Conservation (phyloP, 37 sponge, comb jelly and placozoan genomes). For the Beroe forskalii region DNA sequence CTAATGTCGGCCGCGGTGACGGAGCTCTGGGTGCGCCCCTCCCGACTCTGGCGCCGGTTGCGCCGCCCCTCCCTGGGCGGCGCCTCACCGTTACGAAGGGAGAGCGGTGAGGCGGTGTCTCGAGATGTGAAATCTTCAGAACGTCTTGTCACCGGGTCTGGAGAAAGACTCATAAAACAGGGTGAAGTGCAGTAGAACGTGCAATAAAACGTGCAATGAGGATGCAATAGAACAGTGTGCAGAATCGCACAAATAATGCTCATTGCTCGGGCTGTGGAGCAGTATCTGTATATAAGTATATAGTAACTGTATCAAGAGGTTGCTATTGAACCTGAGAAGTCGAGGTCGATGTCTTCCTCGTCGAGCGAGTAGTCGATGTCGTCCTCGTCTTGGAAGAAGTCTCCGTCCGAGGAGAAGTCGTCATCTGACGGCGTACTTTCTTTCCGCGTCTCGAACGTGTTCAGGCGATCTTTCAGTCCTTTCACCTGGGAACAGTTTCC, state of each 20-base stretch:
- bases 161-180: too few species aligned
- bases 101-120: not conserved
- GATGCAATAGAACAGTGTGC: too few species aligned
- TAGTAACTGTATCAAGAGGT: too few species aligned
- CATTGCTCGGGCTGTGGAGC: too few species aligned
- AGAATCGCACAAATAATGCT: too few species aligned
- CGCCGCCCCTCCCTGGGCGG: not conserved
- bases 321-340: not conserved
- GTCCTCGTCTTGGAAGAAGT: conserved; percentile 18
- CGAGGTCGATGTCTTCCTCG: conserved; percentile 4
- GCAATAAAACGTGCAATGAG: too few species aligned
- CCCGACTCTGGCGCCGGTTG: not conserved
- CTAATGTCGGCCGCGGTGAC: conserved; percentile 12
- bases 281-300: too few species aligned
- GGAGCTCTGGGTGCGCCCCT: not conserved
- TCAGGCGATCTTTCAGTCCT: conserved; percentile 30
- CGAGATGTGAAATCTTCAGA: too few species aligned
- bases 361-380: not conserved
- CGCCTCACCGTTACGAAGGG: conserved; percentile 6
- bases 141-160: too few species aligned
- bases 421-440: not conserved
- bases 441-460: not conserved
- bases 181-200: too few species aligned
- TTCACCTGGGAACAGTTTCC: not conserved
- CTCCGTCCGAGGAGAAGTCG: conserved; percentile 12